These are phyloP conservation scores for Balanococcus diminutus DNA, from an alignment of 2,888 invertebrate species.

Conservation along the genomic window DNA sequence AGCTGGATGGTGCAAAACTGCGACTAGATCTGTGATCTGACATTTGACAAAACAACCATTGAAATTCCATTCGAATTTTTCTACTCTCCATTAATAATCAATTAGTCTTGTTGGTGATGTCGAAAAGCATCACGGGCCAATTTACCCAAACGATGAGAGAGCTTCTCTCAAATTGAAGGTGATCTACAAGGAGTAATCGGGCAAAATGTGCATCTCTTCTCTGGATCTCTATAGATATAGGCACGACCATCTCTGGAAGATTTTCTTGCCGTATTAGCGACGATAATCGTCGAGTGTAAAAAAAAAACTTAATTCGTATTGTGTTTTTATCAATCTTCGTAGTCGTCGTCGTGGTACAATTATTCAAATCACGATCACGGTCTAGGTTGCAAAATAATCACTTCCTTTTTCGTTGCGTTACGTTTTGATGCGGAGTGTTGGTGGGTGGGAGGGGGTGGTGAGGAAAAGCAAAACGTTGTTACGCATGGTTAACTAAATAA, in stretches of 20 bases:
- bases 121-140: not conserved
- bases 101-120: constrained; percentile 9
- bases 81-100: not conserved
- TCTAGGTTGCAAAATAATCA: constrained; percentile 17
- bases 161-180: not conserved
- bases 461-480: constrained; percentile 22
- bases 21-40: not conserved
- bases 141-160: not conserved
- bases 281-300: not conserved
- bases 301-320: not conserved
- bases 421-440: not conserved
- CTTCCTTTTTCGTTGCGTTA: constrained; percentile 19
- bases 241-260: not conserved
- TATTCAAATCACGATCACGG: constrained; percentile 36
- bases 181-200: not conserved
- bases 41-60: not conserved
- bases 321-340: not conserved
- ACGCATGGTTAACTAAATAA: constrained; percentile 22
- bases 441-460: not conserved
- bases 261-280: not conserved
- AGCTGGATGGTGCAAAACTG: not conserved
- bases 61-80: not conserved
- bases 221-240: not conserved
- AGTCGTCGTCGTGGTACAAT: not conserved
- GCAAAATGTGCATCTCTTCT: not conserved